Evolutionary conservation across 1,140 invertebrate genomes (phyloP), one percentile per base, ranked within the genome.

Genomic region (Neotoxoptera formosana): DNA sequence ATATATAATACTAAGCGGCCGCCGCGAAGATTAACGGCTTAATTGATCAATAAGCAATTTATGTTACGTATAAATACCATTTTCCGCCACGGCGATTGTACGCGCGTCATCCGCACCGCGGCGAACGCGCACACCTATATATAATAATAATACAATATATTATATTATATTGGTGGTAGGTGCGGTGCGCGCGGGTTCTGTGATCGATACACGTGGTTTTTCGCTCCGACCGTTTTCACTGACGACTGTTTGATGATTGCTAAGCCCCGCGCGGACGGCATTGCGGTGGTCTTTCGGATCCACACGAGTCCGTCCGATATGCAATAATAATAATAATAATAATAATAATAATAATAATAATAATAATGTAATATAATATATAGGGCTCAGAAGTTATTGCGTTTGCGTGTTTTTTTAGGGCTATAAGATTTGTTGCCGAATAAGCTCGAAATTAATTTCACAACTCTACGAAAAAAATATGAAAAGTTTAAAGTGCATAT

Each of bases 1-100:
- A 41, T 41, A 41, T 34, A 21, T 34, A 36, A 36, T 11, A 45
- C 9, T 86, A 86, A 86, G 25, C 36, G 21, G 36, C 36, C 21
- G 41, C 83, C n/a, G n/a, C n/a, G n/a, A 76, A 86, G 83, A 86
- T 86, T 86, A 86, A 86, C 41, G 83, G 41, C 83, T 25, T 86
- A 86, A 47, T 86, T 86, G 36, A 47, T 86, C 83, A 30, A 86
- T 86, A 47, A 86, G 23, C 41, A 86, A 86, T 86, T 76, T 76
- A 76, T 76, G n/a, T n/a, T 45, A 83, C 34, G 41, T 81, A 60
- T 3, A 83, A 23, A 36, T 41, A 86, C 23, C 41, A 23, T 47
- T 47, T 86, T 86, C 83, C 23, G 8, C 9, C 23, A 23, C 8
- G 81, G 36, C 36, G 23, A 67, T 60, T 67, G 60, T 67, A n/a